phyloP scores from a whole-genome alignment of 2,888 invertebrate genomes.

The Acanthosepion esculentum region DNA sequence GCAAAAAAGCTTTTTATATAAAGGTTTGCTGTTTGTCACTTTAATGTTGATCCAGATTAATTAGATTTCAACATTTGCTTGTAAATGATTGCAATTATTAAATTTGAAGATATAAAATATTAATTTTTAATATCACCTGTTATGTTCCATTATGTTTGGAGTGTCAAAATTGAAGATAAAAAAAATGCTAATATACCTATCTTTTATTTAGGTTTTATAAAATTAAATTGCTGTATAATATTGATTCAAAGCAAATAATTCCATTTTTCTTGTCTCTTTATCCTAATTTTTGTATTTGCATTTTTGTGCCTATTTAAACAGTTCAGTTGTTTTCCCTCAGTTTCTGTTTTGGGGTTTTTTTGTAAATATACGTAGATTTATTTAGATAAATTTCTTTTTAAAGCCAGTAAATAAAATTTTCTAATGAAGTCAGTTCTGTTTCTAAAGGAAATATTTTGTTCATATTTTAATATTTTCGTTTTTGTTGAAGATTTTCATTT shows the following conservation, averaged over 20 bases:
- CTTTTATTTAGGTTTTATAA: conserved; percentile 1
- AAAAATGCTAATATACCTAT: background rate
- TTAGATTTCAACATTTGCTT: background rate
- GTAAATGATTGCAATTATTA: conserved; percentile 17
- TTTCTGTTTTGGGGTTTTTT: background rate
- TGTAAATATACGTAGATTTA: background rate
- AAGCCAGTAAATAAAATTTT: background rate
- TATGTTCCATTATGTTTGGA: background rate
- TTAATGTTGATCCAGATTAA: background rate
- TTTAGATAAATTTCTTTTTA: background rate
- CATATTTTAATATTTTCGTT: background rate
- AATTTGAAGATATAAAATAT: background rate
- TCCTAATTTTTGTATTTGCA: conserved; percentile 17
- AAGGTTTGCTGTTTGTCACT: conserved; percentile 33
- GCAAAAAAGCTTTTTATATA: background rate
- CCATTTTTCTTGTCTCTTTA: background rate
- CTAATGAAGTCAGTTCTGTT: background rate
- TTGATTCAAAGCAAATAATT: conserved; percentile 6
- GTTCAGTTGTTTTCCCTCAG: background rate
- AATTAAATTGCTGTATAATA: conserved; percentile 14
- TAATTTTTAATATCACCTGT: background rate
- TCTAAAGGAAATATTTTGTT: background rate
- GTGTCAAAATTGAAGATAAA: background rate
- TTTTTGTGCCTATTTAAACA: background rate
- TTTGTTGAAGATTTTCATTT: background rate